A percentile compares a stretch with the other conserved stretches of the same genome.
Conservation (phyloP, 2,797 vertebrate species). For the Steatocranus sp. region DNA sequence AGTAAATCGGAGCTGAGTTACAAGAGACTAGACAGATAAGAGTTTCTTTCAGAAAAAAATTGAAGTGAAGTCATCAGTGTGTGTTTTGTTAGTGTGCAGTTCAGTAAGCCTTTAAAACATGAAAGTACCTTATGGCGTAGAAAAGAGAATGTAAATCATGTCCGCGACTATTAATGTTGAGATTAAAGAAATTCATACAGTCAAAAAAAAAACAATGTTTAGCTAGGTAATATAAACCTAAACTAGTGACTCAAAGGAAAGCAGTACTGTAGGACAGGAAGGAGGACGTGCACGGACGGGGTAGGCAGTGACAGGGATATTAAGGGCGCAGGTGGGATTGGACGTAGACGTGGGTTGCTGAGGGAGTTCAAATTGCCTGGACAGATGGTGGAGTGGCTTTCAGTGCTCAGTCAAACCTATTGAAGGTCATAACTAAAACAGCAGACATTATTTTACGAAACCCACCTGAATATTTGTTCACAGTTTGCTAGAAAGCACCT, state of each 20-base stretch:
- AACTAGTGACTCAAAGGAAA: neutral
- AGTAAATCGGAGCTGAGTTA: neutral
- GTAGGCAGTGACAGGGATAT: neutral
- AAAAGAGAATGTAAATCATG: neutral
- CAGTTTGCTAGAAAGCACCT: neutral
- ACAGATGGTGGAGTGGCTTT: slow-evolving; percentile 52
- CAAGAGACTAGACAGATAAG: neutral
- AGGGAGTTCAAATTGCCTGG: slow-evolving; percentile 13
- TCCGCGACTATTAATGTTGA: neutral
- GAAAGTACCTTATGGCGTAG: neutral
- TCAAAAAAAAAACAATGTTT: neutral
- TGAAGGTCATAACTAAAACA: slow-evolving; percentile 44
- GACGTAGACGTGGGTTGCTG: neutral
- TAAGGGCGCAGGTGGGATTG: slow-evolving; percentile 24
- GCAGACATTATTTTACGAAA: neutral
- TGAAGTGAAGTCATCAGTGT: neutral
- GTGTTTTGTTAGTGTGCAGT: neutral
- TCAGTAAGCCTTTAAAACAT: neutral
- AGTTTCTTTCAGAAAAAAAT: neutral
- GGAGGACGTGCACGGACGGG: neutral
- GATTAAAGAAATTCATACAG: neutral
- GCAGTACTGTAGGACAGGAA: neutral
- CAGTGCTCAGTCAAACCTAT: slow-evolving; percentile 50
- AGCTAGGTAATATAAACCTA: neutral
- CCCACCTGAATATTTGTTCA: neutral